Percentiles rank a stretch among this genome's conserved stretches.
These are phyloP conservation scores for Sarcophilus harrisii DNA, from an alignment of 2,797 vertebrate genomes.

Conservation along the genomic window DNA sequence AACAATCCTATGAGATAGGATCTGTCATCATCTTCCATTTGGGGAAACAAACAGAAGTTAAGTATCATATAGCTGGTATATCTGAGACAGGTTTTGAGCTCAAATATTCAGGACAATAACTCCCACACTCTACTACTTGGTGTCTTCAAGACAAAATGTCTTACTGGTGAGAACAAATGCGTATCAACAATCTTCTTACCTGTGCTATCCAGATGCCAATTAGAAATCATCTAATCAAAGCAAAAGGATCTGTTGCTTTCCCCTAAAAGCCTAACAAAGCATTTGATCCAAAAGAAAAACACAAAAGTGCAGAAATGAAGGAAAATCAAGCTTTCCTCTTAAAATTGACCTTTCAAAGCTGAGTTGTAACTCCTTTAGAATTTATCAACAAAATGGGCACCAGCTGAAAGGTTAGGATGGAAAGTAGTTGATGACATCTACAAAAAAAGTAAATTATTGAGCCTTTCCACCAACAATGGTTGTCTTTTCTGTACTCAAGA, in stretches of 20 bases:
- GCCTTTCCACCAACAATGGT: not conserved
- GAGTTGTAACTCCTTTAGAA: not conserved
- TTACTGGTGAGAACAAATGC: not conserved
- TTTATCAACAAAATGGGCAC: not conserved
- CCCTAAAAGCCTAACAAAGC: not conserved
- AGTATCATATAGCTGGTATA: not conserved
- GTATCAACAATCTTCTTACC: not conserved
- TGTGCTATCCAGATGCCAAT: not conserved
- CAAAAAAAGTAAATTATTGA: not conserved
- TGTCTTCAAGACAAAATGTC: not conserved
- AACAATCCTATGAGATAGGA: not conserved
- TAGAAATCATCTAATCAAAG: not conserved
- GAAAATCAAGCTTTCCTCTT: not conserved
- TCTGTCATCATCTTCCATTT: not conserved
- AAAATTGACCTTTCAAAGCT: constrained; percentile 19
- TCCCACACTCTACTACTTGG: not conserved
- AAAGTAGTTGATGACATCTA: not conserved
- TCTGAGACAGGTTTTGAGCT: not conserved
- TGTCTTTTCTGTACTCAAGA: not conserved
- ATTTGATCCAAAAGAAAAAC: not conserved
- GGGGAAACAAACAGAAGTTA: not conserved
- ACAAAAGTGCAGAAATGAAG: not conserved
- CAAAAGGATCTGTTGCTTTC: not conserved
- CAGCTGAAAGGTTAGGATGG: constrained; percentile 29
- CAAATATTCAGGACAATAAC: constrained; percentile 6